phyloP scores from a whole-genome alignment of 2,888 invertebrate genomes.

The Ormyrus nitidulus region DNA sequence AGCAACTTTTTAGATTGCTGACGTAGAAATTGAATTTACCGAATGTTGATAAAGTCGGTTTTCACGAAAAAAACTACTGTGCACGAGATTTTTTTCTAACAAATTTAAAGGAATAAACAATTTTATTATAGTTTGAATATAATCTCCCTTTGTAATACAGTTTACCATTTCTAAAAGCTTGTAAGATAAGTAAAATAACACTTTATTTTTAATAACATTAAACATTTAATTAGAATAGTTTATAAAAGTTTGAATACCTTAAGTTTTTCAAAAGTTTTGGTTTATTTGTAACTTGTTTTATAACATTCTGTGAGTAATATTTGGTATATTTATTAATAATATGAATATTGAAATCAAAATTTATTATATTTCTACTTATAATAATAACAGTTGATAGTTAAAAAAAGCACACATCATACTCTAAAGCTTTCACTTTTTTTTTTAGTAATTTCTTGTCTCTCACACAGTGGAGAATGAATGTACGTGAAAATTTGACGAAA shows the following conservation, averaged over 20 bases:
- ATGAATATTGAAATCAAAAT: slow-evolving; percentile 58
- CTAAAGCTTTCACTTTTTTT: slow-evolving; percentile 43
- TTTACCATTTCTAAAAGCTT: too few relatives aligned
- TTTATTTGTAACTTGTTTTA: slow-evolving; percentile 4
- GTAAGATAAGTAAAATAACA: too few relatives aligned
- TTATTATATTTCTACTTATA: slow-evolving; percentile 60
- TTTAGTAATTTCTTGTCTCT: slow-evolving; percentile 29
- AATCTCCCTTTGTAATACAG: too few relatives aligned
- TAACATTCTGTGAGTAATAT: slow-evolving; percentile 1
- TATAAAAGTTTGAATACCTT: neutral
- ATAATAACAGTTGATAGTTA: slow-evolving; percentile 53
- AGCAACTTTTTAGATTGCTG: too few relatives aligned
- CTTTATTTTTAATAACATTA: too few relatives aligned
- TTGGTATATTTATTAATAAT: slow-evolving; percentile 11
- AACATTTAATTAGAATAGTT: neutral
- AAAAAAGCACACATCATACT: slow-evolving; percentile 56
- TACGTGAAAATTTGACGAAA: slow-evolving; percentile 7
- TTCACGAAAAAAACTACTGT: too few relatives aligned
- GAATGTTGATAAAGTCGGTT: too few relatives aligned
- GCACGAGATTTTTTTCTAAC: too few relatives aligned
- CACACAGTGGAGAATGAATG: slow-evolving; percentile 21
- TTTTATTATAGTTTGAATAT: too few relatives aligned
- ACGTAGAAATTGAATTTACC: too few relatives aligned
- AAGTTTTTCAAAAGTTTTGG: neutral
- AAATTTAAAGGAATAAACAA: too few relatives aligned